These are phyloP conservation scores for Benthosema pterotum DNA, from an alignment of 2,797 vertebrate genomes.

Conservation along the genomic window DNA sequence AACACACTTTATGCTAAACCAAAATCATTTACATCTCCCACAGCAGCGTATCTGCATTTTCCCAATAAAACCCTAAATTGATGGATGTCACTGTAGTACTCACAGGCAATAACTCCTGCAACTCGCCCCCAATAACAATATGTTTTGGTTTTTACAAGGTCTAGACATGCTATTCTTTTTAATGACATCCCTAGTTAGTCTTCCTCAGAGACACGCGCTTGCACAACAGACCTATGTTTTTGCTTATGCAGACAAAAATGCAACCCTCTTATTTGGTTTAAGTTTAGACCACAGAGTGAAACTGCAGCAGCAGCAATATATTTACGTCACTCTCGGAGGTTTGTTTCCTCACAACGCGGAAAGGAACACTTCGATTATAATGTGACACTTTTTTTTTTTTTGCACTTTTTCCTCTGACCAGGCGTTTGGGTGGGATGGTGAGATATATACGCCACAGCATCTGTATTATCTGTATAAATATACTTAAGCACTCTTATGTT, in stretches of 20 bases:
- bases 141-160: conserved; percentile 73
- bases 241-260: conserved; percentile 41
- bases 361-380: neutral
- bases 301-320: conserved; percentile 18
- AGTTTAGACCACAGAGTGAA: conserved; percentile 34
- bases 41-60: conserved; percentile 79
- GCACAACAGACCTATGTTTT: conserved; percentile 36
- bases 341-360: conserved; percentile 11
- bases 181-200: conserved; percentile 70
- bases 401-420: no score
- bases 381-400: no score
- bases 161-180: conserved; percentile 75
- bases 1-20: conserved; percentile 82
- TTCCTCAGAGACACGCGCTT: conserved; percentile 55
- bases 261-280: conserved; percentile 50
- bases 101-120: conserved; percentile 75
- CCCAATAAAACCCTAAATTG: conserved; percentile 81
- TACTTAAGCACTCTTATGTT: no score
- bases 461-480: no score
- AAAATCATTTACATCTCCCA: conserved; percentile 80
- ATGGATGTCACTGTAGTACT: conserved; percentile 81
- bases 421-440: no score
- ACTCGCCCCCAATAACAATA: conserved; percentile 75
- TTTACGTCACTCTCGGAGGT: conserved; percentile 13
- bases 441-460: no score